Percentiles rank a stretch among this genome's conserved stretches.
Conservation (phyloP, 2,888 invertebrate genomes). For the Salpingus planirostris region DNA sequence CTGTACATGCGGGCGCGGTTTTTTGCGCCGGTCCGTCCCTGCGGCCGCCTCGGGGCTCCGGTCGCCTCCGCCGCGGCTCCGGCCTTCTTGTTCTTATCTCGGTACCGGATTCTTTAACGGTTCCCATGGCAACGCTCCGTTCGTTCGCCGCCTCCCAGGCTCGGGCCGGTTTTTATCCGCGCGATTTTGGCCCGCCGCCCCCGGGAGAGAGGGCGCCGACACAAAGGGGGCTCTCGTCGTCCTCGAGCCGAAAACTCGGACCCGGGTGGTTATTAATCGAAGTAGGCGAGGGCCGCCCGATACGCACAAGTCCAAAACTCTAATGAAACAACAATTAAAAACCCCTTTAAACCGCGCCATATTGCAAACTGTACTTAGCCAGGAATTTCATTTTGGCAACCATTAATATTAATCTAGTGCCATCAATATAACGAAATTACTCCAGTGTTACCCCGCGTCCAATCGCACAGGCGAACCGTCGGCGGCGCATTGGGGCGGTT, state of each 20-base stretch:
- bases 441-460: slow-evolving; percentile 20
- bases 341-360: slow-evolving; percentile 30
- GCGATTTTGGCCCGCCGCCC: too few species aligned
- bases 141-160: too few species aligned
- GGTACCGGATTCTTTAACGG: slow-evolving; percentile 15
- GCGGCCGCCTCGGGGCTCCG: slow-evolving; percentile 4
- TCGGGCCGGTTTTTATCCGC: too few species aligned
- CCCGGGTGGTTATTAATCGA: too few species aligned
- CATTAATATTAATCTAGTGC: slow-evolving; percentile 41
- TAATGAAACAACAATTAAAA: slow-evolving; percentile 32
- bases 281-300: slow-evolving; percentile 1
- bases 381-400: slow-evolving; percentile 39
- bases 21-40: too few species aligned
- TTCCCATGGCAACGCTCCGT: slow-evolving; percentile 17
- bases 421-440: slow-evolving; percentile 41
- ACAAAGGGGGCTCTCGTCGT: too few species aligned
- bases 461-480: slow-evolving; percentile 10
- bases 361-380: slow-evolving; percentile 34
- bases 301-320: slow-evolving; percentile 15
- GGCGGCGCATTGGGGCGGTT: neutral
- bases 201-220: too few species aligned
- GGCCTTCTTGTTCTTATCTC: slow-evolving; percentile 15
- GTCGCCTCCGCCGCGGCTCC: slow-evolving; percentile 10
- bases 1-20: too few species aligned
- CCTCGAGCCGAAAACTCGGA: too few species aligned